Evolutionary conservation across 2,797 vertebrate species (phyloP), one percentile per base, ranked within the genome.

Genomic region (Ctenochaetus hawaiiensis): DNA sequence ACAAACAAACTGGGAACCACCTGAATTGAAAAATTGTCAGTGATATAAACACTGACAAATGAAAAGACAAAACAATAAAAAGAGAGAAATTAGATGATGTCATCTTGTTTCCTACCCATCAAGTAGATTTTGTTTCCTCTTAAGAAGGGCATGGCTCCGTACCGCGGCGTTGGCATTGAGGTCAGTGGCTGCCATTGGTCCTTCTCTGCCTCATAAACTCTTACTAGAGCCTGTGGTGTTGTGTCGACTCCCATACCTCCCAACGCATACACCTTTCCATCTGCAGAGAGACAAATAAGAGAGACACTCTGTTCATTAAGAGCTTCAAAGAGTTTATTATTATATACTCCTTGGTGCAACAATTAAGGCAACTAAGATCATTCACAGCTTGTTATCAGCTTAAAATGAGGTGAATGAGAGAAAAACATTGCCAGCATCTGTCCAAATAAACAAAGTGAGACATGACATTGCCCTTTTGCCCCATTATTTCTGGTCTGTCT

Each of bases 111-210:
- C 97, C 90, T 96, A 99, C 98, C 98, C 86, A 99, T 91, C 77
- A 99, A 49, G 75, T 96, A 99, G 94, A 99, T 97, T 93, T 96
- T 97, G 95, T 96, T 97, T 81, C 96, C 96, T 6, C 94, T 95
- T 67, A 99, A 81, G 86, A 98, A 98, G 45, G 96, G 93, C 0
- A 96, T 96, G 37, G 98, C 97, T 75, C 97, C 98, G 0, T 99
- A 99, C 78, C 97, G 97, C 0, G 98, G 98, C 0, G 98, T 99
- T 49, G 98, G 98, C 98, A 99, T 99, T 54, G 98, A 95, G 66
- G 97, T 94, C 30, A 98, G 81, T 0, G 94, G 89, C 83, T 96
- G 96, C 98, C 98, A 99, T 64, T 96, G 96, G 90, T 99, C 97
- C 81, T 95, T 97, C 1, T 95, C 92, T 0, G 96, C 95, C 47